Conservation (phyloP, 2,888 invertebrate species). For the Diadegma fenestrale region DNA sequence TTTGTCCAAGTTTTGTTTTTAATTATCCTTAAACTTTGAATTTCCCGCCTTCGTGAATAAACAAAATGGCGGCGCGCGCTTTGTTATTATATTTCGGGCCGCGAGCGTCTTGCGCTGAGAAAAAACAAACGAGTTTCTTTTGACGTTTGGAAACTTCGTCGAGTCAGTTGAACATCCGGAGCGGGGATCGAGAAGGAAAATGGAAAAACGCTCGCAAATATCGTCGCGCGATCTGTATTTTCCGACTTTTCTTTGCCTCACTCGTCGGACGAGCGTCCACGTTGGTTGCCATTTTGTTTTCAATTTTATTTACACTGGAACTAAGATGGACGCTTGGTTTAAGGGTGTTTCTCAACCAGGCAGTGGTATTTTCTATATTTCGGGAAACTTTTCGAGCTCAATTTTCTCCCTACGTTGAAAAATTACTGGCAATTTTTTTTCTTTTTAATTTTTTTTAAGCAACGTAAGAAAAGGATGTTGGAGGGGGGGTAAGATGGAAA, state of each 20-base stretch:
- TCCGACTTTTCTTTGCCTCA: background rate
- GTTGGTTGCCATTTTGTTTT: slow-evolving; percentile 23
- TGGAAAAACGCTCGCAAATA: background rate
- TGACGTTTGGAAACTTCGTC: background rate
- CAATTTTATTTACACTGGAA: slow-evolving; percentile 52
- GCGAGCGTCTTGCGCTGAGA: no score
- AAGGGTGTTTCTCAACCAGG: slow-evolving; percentile 47
- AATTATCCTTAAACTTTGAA: slow-evolving; percentile 6
- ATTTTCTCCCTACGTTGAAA: background rate
- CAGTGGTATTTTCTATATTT: slow-evolving; percentile 51
- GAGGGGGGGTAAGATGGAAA: background rate
- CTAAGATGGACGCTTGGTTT: slow-evolving; percentile 35
- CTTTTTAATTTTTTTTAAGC: background rate
- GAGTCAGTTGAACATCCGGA: background rate
- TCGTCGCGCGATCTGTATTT: background rate
- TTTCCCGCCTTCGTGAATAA: background rate
- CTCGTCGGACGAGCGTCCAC: slow-evolving; percentile 44
- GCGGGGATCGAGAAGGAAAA: background rate
- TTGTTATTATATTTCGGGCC: no score
- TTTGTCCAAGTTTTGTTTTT: slow-evolving; percentile 47
- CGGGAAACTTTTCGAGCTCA: slow-evolving; percentile 14
- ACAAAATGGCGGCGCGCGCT: slow-evolving; percentile 54
- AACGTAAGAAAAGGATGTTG: background rate
- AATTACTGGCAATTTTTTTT: background rate
- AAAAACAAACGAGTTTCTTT: no score